Conservation (phyloP, 2,888 invertebrate genomes). For the Euspilapteryx auroguttella region DNA sequence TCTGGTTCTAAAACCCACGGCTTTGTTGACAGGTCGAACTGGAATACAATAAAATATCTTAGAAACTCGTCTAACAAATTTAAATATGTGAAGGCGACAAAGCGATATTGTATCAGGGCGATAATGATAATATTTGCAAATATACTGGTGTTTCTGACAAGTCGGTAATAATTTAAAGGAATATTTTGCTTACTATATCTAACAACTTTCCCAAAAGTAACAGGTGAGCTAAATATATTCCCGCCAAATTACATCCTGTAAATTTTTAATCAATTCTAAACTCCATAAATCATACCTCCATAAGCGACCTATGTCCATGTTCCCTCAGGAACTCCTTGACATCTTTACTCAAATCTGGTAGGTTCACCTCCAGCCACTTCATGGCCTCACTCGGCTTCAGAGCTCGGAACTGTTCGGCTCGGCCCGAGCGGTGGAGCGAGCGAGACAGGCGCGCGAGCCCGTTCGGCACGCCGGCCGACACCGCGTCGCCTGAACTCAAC, state of each 20-base stretch:
- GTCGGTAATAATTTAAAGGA: too few species aligned
- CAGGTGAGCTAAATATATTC: too few species aligned
- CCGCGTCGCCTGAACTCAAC: conserved; percentile 69
- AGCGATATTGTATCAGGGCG: too few species aligned
- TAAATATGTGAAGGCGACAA: too few species aligned
- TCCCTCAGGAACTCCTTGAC: conserved; percentile 63
- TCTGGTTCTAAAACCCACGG: conserved; percentile 69
- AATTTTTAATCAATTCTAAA: too few species aligned
- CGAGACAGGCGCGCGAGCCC: conserved; percentile 43
- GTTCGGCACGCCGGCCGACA: conserved; percentile 75
- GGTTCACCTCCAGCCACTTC: conserved; percentile 61
- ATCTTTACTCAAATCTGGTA: conserved; percentile 38
- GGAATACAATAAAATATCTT: conserved; percentile 11
- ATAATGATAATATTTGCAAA: too few species aligned
- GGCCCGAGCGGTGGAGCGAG: conserved; percentile 35
- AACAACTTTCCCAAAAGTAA: too few species aligned
- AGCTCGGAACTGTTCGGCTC: conserved; percentile 43
- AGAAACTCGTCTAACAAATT: too few species aligned
- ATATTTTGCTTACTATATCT: too few species aligned
- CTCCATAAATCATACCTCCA: conserved; percentile 54
- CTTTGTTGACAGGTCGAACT: conserved; percentile 69
- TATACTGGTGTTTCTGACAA: too few species aligned
- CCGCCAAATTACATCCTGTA: too few species aligned
- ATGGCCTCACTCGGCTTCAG: conserved; percentile 47
- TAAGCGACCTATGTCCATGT: conserved; percentile 72